phyloP scores from a whole-genome alignment of 2,113 vertebrate genomes.

The Ahaetulla prasina region DNA sequence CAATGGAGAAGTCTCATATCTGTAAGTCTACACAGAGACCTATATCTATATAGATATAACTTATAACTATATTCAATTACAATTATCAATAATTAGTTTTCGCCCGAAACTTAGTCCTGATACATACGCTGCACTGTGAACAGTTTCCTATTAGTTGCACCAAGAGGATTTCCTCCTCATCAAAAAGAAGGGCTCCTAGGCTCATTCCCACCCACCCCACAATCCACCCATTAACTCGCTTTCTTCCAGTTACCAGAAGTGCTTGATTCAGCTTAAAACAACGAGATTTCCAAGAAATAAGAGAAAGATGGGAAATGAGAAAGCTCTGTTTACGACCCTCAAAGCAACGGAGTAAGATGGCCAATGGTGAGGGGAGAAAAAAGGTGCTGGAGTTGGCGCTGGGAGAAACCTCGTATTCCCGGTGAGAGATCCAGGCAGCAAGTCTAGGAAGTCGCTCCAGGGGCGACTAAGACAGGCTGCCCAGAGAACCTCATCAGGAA shows the following conservation, averaged over 20 bases:
- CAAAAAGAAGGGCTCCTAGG: background rate
- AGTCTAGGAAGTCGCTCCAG: background rate
- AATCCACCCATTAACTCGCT: background rate
- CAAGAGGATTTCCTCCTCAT: background rate
- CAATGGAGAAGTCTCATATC: background rate
- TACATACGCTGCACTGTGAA: background rate
- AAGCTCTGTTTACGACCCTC: background rate
- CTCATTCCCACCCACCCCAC: background rate
- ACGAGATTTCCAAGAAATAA: background rate
- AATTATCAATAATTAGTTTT: background rate
- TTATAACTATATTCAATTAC: background rate
- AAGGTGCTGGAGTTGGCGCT: background rate
- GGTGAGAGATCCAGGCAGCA: background rate
- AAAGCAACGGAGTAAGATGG: background rate
- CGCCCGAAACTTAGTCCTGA: background rate
- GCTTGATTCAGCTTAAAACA: background rate
- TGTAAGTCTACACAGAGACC: background rate
- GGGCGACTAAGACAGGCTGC: background rate
- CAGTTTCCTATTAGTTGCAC: background rate
- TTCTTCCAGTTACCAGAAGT: background rate
- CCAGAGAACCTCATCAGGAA: background rate
- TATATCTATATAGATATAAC: no score
- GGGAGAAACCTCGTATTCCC: background rate
- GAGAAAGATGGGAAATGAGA: background rate
- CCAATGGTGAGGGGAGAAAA: background rate